phyloP scores from a whole-genome alignment of 2,113 vertebrate genomes.

The Numenius arquata region DNA sequence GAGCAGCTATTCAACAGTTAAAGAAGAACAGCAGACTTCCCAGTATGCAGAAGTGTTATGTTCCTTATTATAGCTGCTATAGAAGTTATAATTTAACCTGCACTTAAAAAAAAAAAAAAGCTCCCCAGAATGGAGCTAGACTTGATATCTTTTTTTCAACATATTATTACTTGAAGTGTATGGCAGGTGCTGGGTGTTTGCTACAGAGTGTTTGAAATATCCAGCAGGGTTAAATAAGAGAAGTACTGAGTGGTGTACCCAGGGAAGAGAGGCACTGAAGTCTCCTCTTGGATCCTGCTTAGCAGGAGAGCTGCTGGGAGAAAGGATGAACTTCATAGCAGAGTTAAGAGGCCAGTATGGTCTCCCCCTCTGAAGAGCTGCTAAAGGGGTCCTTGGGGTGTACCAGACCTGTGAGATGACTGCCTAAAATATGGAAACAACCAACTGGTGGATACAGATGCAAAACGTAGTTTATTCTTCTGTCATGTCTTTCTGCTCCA shows the following conservation, averaged over 20 bases:
- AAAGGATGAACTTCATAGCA: background rate
- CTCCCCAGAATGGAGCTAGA: background rate
- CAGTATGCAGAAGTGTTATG: background rate
- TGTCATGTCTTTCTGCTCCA: background rate
- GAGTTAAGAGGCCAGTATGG: background rate
- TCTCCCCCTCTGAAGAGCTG: background rate
- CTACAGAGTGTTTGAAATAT: background rate
- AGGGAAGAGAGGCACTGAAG: background rate
- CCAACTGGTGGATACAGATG: background rate
- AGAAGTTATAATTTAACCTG: constrained; percentile 23
- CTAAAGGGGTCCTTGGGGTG: background rate
- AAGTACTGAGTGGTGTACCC: background rate
- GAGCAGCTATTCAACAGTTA: background rate
- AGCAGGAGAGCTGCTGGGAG: background rate
- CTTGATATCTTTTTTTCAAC: background rate
- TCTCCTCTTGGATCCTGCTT: background rate
- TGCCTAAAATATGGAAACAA: background rate
- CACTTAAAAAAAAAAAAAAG: background rate
- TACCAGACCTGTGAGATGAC: background rate
- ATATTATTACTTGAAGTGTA: background rate
- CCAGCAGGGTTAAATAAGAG: background rate
- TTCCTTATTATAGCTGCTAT: background rate
- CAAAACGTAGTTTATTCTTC: background rate
- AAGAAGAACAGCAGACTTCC: background rate
- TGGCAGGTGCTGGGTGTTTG: background rate